phyloP scores from a whole-genome alignment of 1,140 invertebrate genomes.

The Hycleus cichorii region DNA sequence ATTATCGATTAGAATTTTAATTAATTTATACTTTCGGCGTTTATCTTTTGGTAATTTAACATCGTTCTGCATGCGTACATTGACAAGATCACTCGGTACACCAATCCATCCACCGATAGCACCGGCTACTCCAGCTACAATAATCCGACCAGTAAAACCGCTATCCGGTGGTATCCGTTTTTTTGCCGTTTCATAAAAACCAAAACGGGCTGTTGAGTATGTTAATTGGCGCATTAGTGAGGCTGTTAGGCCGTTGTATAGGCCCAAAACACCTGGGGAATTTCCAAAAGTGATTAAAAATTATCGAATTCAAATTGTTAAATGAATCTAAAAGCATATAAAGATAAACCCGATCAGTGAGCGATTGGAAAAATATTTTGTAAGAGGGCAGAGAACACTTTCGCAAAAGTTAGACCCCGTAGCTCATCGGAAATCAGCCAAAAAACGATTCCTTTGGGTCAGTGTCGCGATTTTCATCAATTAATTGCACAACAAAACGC shows the following conservation, averaged over 20 bases:
- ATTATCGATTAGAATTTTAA: no score
- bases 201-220: conserved; percentile 96
- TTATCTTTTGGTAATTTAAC: conserved; percentile 83
- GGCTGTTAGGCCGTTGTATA: conserved; percentile 96
- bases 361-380: no score
- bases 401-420: no score
- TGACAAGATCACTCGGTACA: conserved; percentile 94
- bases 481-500: no score
- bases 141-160: conserved; percentile 65
- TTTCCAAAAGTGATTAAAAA: background rate
- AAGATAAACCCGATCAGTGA: no score
- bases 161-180: conserved; percentile 45
- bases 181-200: conserved; percentile 86
- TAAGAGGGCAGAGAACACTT: no score
- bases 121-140: conserved; percentile 79
- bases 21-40: conserved; percentile 73
- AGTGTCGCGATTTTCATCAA: no score
- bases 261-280: conserved; percentile 65
- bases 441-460: no score
- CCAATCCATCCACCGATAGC: conserved; percentile 86
- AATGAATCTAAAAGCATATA: no score
- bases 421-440: no score
- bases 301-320: no score
- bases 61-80: conserved; percentile 99
- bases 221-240: conserved; percentile 90